Base-by-base conservation (phyloP, 2,113 vertebrate genomes). In the Donacobius atricapilla region DNA sequence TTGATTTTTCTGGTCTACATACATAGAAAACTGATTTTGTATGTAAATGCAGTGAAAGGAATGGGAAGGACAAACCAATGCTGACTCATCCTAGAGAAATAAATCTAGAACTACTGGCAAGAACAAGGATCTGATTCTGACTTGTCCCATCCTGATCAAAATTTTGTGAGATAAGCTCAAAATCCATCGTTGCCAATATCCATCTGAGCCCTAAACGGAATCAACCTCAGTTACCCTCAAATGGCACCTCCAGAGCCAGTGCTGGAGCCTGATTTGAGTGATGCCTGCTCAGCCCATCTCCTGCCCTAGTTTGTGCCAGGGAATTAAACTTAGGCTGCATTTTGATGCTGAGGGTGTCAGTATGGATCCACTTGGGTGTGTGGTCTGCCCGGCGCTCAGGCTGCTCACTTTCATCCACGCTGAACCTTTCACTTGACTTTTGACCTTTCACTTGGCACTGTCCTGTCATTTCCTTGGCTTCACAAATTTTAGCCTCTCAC, bases 391-490 rank as follows among this genome's bases (percentile, higher is more conserved):
- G 9, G 75, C 83, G 1, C 9, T 39, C 89, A 94, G 86, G 75
- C 90, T 80, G 87, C 95, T 97, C 95, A 92, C 98, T 98, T 97
- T 98, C 97, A 98, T 97, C 97, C 94, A 65, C 3, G 0, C 54
- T 83, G 94, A 90, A 95, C 96, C 97, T 96, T 97, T 98, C 98
- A 97, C 97, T 98, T 98, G 98, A 97, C 98, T 96, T 98, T 91
- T 97, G 98, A 97, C 98, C 97, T 98, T 98, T 97, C 96, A 94
- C 97, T 97, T 98, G 98, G 97, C 96, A 97, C 96, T 98, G 94
- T 98, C 98, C 97, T 97, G 96, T 97, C 97, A 97, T 97, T 98
- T 98, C 97, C 98, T 98, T 96, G 96, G 97, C 94, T 98, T 98
- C 81, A 89, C 97, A 98, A 98, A 98, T 98, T 98, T 98, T 98